Evolutionary conservation across 2,888 invertebrate genomes (phyloP).

Genomic region (Cosmia trapezina): DNA sequence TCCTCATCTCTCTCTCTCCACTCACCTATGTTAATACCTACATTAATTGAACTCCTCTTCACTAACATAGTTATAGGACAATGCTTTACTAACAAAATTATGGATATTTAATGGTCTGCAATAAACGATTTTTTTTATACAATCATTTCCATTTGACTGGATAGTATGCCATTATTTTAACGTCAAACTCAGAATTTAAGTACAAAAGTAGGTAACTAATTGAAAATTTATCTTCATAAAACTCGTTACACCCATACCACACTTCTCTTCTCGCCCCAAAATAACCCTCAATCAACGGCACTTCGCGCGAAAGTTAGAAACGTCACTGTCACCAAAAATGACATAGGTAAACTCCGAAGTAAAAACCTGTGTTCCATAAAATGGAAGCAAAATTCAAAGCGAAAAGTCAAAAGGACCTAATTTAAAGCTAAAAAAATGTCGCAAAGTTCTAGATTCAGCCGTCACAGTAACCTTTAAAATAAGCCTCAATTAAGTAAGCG

Average conservation of each 20-base stretch:
- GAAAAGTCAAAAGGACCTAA: slow-evolving; percentile 23
- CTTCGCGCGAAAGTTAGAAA: slow-evolving; percentile 1
- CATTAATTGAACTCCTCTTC: too few relatives aligned
- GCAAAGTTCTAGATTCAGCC: slow-evolving; percentile 11
- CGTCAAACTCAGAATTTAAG: background rate
- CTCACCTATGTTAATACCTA: too few relatives aligned
- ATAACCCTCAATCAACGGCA: slow-evolving; percentile 40
- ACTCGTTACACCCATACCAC: background rate
- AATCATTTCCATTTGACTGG: background rate
- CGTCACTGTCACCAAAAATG: slow-evolving; percentile 45
- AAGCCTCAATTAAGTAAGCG: slow-evolving; percentile 58
- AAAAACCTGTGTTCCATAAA: slow-evolving; percentile 40
- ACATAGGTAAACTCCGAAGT: slow-evolving; percentile 47
- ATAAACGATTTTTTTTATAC: too few relatives aligned
- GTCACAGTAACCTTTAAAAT: slow-evolving; percentile 42
- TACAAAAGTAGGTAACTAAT: background rate
- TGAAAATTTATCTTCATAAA: background rate
- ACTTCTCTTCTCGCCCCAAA: background rate
- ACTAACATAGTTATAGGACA: too few relatives aligned
- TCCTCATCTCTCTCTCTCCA: too few relatives aligned
- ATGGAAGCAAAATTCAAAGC: slow-evolving; percentile 24
- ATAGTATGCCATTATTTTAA: background rate
- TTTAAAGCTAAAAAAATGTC: slow-evolving; percentile 12
- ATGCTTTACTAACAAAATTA: too few relatives aligned
- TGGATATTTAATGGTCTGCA: too few relatives aligned